A percentile compares a stretch with the other conserved stretches of the same genome.
These are phyloP conservation scores for Phrixothrix hirtus DNA, from an alignment of 2,888 invertebrate species.

Conservation along the genomic window DNA sequence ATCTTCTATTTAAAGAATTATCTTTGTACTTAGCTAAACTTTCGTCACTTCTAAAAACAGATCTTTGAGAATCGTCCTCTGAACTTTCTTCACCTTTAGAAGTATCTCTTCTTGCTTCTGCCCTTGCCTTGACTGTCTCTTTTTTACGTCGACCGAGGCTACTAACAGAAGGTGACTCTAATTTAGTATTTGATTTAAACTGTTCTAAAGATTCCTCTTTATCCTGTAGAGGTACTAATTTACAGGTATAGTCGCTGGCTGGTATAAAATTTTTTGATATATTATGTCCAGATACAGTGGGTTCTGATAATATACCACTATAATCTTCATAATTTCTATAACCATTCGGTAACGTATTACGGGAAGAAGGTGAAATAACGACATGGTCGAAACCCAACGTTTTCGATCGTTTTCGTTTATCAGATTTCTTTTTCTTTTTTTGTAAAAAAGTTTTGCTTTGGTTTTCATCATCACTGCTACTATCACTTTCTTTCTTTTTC, in stretches of 20 bases:
- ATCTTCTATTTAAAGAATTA: constrained; percentile 64
- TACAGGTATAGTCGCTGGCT: constrained; percentile 48
- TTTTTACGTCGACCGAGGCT: constrained; percentile 59
- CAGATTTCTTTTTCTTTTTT: constrained; percentile 53
- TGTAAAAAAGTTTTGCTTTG: constrained; percentile 52
- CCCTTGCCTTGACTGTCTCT: constrained; percentile 67
- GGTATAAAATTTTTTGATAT: constrained; percentile 47
- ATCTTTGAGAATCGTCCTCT: constrained; percentile 70
- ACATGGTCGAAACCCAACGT: constrained; percentile 69
- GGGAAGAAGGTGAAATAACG: constrained; percentile 51
- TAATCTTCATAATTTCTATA: constrained; percentile 49
- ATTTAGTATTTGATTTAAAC: constrained; percentile 41
- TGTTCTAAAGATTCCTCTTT: constrained; percentile 19
- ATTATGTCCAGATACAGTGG: constrained; percentile 55
- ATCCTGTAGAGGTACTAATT: constrained; percentile 12
- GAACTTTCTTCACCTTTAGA: constrained; percentile 68
- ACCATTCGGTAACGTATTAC: constrained; percentile 33
- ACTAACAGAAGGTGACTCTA: constrained; percentile 54
- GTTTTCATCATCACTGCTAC: constrained; percentile 58
- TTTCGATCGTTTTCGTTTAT: constrained; percentile 61
- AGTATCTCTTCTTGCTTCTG: constrained; percentile 66
- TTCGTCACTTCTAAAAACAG: constrained; percentile 71
- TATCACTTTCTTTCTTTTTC: constrained; percentile 70
- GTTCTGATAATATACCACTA: constrained; percentile 64
- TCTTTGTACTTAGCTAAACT: constrained; percentile 60